Evolutionary conservation across 2,113 vertebrate genomes (phyloP).

Genomic region (Dicaeum eximium): DNA sequence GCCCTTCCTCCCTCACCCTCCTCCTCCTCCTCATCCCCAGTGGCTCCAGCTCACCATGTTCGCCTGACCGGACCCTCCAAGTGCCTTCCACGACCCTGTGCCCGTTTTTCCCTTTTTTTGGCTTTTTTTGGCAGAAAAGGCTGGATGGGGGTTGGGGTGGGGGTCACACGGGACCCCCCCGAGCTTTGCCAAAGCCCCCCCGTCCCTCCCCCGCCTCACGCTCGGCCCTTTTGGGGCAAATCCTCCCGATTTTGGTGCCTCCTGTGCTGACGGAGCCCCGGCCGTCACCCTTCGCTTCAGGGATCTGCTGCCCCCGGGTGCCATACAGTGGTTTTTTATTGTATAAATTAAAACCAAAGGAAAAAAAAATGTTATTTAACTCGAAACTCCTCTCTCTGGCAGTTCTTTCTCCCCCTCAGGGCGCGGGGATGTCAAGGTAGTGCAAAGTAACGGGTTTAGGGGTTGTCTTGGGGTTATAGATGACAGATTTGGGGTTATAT

Average conservation of each 20-base stretch:
- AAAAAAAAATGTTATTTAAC: neutral
- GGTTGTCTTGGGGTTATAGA: neutral
- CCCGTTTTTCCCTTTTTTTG: neutral
- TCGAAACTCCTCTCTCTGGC: neutral
- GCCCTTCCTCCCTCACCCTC: neutral
- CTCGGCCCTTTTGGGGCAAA: neutral
- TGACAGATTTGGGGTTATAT: neutral
- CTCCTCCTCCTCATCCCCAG: neutral
- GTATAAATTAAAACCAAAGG: neutral
- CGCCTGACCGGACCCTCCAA: slow-evolving; percentile 50
- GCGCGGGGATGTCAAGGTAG: accelerated
- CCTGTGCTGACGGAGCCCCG: neutral
- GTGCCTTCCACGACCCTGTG: slow-evolving; percentile 38
- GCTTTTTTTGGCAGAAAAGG: neutral
- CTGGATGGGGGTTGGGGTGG: neutral
- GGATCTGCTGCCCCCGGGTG: neutral
- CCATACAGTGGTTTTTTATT: neutral
- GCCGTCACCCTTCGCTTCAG: neutral
- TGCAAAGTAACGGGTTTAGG: accelerated
- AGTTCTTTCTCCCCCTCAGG: neutral
- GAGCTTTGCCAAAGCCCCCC: neutral
- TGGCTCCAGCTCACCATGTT: slow-evolving; percentile 80
- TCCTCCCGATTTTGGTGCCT: neutral
- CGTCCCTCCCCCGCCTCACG: neutral
- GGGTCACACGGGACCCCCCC: neutral